Percentiles rank a stretch among this genome's conserved stretches.
These are phyloP conservation scores for Ecliptopera silaceata DNA, from an alignment of 2,888 invertebrate species.

Conservation along the genomic window DNA sequence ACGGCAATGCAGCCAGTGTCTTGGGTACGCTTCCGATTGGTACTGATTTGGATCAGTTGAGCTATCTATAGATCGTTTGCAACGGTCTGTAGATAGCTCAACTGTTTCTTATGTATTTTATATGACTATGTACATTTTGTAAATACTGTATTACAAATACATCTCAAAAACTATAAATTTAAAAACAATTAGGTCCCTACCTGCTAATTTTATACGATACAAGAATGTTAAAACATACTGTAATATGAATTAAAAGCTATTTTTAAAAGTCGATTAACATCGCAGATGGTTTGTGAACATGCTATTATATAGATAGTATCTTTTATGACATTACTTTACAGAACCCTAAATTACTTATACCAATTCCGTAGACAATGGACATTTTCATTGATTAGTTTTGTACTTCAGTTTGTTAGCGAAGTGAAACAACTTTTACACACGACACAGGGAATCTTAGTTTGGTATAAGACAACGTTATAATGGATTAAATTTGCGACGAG, in stretches of 20 bases:
- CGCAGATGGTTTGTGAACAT: constrained; percentile 26
- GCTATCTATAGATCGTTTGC: too few species aligned
- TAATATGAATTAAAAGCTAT: constrained; percentile 23
- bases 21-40: too few species aligned
- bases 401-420: constrained; percentile 2
- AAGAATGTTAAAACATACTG: background rate
- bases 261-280: constrained; percentile 37
- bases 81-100: too few species aligned
- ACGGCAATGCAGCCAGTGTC: too few species aligned
- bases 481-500: background rate
- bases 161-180: too few species aligned
- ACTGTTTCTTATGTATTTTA: too few species aligned
- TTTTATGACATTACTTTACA: constrained; percentile 41
- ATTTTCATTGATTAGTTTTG: constrained; percentile 32
- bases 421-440: background rate
- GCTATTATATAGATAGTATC: constrained; percentile 49
- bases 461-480: background rate
- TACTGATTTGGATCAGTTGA: too few species aligned
- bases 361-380: constrained; percentile 39
- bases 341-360: constrained; percentile 40
- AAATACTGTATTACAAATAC: too few species aligned
- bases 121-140: too few species aligned
- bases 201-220: background rate
- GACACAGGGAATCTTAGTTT: background rate
- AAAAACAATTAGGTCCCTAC: background rate